Base-by-base conservation (phyloP, 1,140 invertebrate genomes). In the Eciton burchellii region DNA sequence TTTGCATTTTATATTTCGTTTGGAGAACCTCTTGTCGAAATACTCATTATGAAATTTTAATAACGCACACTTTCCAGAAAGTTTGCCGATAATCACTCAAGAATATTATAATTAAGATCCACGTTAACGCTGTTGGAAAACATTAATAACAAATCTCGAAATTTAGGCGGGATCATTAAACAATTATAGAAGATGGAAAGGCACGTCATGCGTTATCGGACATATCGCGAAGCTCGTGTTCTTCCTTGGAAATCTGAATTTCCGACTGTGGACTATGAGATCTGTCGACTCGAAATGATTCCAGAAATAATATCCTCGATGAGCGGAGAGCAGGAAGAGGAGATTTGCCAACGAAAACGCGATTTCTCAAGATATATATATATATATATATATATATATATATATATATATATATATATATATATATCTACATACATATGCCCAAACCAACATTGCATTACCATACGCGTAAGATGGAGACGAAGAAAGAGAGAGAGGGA, bases 181-280 rank as follows among this genome's bases (percentile, higher is more conserved):
- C 74, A 77, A 79, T 79, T 79, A 79, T 79, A 79, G 62, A 79
- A 79, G 16, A 79, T 62, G 41, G 65, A 14, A 35, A 43, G 49
- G 12, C 35, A 45, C 45, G n/a, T 45, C 41, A 43, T 43, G 72
- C 12, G 21, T 77, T 77, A 77, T 77, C 63, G 29, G 21, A 43
- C 74, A 56, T 49, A 43, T 79, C 63, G 26, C 63, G 21, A 54
- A 77, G 66, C 35, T 35, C 49, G 24, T 19, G 1, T n/a, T 74
- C 57, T 14, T 79, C 63, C 19, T 79, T 35, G 63, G 52, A 79
- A 41, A 49, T 79, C 41, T 12, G 49, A 63, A 70, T 79, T 70
- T 70, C 70, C 49, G 74, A 56, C 63, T 21, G 63, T 63, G 74
- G 70, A 79, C 68, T 79, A 79, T 79, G 74, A n/a, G n/a, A n/a